Base-by-base conservation (phyloP, 92 coral and sea anemone genomes). In the Galaxea fascicularis region DNA sequence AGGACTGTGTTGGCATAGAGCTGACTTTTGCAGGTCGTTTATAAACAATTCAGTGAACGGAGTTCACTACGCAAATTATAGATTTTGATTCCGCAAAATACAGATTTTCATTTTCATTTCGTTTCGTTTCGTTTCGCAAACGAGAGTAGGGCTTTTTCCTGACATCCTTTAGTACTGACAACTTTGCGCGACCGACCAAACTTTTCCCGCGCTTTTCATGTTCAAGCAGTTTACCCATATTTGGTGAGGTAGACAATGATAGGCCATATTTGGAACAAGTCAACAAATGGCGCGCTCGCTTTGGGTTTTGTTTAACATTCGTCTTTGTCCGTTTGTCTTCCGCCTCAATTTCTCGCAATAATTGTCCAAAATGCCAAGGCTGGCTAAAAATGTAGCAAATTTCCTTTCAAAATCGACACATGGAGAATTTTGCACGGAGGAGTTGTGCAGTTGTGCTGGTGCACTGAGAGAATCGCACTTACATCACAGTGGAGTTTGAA, bases 161-260 rank as follows among this genome's bases (percentile, higher is more conserved):
- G n/a, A n/a, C n/a, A n/a, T n/a, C n/a, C n/a, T n/a, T n/a, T n/a
- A n/a, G n/a, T n/a, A n/a, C n/a, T n/a, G n/a, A n/a, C n/a, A n/a
- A n/a, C n/a, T 70, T 12, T 35, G 68, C 39, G 68, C 20, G 24
- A 18, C 26, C 24, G 17, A 7, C 17, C n/a, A 12, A 20, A 35
- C 77, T 58, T 54, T 82, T 57, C 78, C 78, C 78, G 78, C 86
- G 77, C 76, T 82, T 82, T 70, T 70, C 21, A 18, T 6, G 57
- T 17, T 58, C 31, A 21, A 22, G 59, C 18, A 11, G 17, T 10
- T 70, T 59, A 41, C 51, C 95, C 98, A 89, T 89, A 94, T 94
- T 92, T 94, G 95, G 98, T 87, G 88, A 76, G 78, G 85, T 58
- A 94, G 92, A 94, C 98, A 94, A 94, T 89, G 47, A 73, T 30